A percentile compares a stretch with the other conserved stretches of the same genome.
Conservation (phyloP, 1,140 invertebrate genomes). For the Rhyacophila brunnea region DNA sequence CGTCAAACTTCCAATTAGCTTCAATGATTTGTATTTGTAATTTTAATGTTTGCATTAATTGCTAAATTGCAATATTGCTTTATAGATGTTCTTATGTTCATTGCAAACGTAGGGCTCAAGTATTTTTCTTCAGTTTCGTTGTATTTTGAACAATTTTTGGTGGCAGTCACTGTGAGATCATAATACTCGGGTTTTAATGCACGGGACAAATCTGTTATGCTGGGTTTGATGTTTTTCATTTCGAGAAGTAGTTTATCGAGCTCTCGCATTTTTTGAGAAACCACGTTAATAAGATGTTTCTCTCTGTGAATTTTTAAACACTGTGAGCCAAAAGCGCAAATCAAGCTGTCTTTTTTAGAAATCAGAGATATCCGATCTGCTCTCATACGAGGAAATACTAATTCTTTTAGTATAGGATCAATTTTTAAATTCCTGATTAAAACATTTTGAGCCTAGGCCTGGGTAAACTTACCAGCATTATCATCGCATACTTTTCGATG, state of each 20-base stretch:
- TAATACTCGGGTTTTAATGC: background rate
- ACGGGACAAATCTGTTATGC: no score
- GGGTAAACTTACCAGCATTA: background rate
- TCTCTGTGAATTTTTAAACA: no score
- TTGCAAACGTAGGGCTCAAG: conserved; percentile 3
- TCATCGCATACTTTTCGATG: background rate
- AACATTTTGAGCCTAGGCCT: conserved; percentile 4
- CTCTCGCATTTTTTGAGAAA: conserved; percentile 5
- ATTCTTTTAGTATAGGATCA: background rate
- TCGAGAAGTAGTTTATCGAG: background rate
- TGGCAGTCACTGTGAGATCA: background rate
- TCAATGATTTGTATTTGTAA: no score
- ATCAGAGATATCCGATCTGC: background rate
- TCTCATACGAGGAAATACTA: background rate
- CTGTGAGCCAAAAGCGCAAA: no score
- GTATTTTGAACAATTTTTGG: no score
- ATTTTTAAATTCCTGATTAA: no score
- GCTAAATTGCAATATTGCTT: conserved; percentile 7
- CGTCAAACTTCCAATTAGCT: no score
- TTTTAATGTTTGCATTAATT: background rate
- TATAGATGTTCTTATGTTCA: background rate
- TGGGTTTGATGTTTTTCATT: conserved; percentile 1
- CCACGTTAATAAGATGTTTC: no score
- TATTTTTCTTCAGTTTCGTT: no score
- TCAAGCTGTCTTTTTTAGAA: no score